Conservation (phyloP, 2,797 vertebrate genomes). For the Xenopus petersii region DNA sequence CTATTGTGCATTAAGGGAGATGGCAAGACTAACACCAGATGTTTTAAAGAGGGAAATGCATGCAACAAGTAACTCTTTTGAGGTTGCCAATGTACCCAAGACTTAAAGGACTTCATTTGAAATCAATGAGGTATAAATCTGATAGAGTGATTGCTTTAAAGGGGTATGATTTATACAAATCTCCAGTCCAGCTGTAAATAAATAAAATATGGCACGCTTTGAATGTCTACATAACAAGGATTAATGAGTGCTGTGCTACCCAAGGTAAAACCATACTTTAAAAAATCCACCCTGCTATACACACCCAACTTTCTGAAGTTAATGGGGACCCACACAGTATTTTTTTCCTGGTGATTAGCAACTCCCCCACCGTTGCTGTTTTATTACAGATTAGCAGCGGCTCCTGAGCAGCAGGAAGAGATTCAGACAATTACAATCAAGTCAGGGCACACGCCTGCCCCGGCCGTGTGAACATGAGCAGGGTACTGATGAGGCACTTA, state of each 20-base stretch:
- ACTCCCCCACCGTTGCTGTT: conserved; percentile 84
- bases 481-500: conserved; percentile 99
- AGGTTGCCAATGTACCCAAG: no score
- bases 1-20: no score
- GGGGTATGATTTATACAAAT: no score
- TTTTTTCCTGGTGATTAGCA: conserved; percentile 86
- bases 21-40: no score
- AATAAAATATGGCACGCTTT: no score
- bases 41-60: no score
- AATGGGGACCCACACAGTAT: conserved; percentile 59
- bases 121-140: no score
- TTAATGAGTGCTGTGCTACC: no score
- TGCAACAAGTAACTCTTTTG: no score
- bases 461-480: conserved; percentile 96
- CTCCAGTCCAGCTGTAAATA: neutral
- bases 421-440: conserved; percentile 99
- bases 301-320: conserved; percentile 36
- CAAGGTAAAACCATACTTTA: neutral
- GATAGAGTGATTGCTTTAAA: no score
- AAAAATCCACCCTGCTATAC: conserved; percentile 3
- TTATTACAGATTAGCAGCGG: conserved; percentile 92
- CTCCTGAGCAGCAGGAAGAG: conserved; percentile 96
- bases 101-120: no score
- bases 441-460: conserved; percentile 98
- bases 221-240: no score